phyloP scores from a whole-genome alignment of 2,888 invertebrate genomes.

The Ochropacha duplaris region DNA sequence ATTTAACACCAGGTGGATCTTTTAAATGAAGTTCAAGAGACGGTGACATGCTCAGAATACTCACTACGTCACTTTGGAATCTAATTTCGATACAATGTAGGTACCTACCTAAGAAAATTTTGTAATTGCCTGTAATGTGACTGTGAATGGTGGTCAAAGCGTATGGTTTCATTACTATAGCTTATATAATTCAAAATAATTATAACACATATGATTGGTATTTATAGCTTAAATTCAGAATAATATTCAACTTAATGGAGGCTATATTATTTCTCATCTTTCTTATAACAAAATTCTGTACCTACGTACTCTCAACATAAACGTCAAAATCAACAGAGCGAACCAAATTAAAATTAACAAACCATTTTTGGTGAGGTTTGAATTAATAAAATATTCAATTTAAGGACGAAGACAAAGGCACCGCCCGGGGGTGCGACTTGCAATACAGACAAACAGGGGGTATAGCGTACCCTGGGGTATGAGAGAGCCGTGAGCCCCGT shows the following conservation, averaged over 20 bases:
- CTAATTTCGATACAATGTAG: too few relatives aligned
- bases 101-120: too few relatives aligned
- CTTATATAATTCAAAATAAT: too few relatives aligned
- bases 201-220: neutral
- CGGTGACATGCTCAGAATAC: too few relatives aligned
- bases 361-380: slow-evolving; percentile 45
- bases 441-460: slow-evolving; percentile 56
- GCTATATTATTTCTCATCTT: neutral
- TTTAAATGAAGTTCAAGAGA: too few relatives aligned
- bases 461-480: slow-evolving; percentile 42
- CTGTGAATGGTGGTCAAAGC: too few relatives aligned
- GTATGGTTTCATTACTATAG: too few relatives aligned
- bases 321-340: neutral
- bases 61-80: too few relatives aligned
- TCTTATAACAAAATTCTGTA: neutral
- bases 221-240: neutral
- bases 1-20: too few relatives aligned
- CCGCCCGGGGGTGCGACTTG: slow-evolving; percentile 30
- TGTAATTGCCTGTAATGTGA: too few relatives aligned
- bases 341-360: slow-evolving; percentile 31
- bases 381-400: slow-evolving; percentile 72
- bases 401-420: slow-evolving; percentile 47
- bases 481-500: slow-evolving; percentile 25
- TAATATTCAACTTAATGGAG: neutral
- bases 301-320: neutral